Base-by-base conservation (phyloP, 2,888 invertebrate species). In the Apeira syringaria region DNA sequence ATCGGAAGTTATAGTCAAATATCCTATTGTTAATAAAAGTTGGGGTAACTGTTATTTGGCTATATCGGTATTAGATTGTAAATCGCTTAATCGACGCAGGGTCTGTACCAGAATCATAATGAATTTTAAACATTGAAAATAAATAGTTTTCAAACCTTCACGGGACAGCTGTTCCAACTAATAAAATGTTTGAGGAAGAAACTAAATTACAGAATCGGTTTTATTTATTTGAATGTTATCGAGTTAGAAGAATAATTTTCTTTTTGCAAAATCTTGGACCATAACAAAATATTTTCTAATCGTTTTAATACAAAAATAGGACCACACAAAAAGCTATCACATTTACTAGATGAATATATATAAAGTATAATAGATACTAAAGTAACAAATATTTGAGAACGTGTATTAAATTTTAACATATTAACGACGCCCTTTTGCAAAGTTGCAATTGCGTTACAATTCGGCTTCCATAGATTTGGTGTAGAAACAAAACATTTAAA, bases 61-160 rank as follows among this genome's bases (percentile, higher is more conserved):
- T 45, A 27, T 35, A 30, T 45, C 17, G 45, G 34, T 39, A 34
- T 45, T 70, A 74, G 67, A 41, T 68, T 76, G 66, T 59, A 65
- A 81, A 85, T 84, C 74, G 86, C 87, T 87, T 87, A 77, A 85
- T 86, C 83, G 82, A 87, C 79, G 87, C 88, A 89, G 88, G 88
- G 88, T 88, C 83, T 77, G 73, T 79, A 84, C 77, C 80, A 83
- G 78, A 80, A 82, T 80, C 82, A 76, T 24, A 9, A 24, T 71
- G 64, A 69, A 68, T 74, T 69, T 52, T 28, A 64, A 65, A 68
- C 63, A 62, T 66, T 59, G 68, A 67, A 63, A 59, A 61, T 54
- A 67, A 59, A 65, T 71, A 65, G 65, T 67, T 72, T 75, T 67
- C 63, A 57, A 52, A 64, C 53, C 47, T 43, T 49, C 64, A 64